A percentile compares a stretch with the other conserved stretches of the same genome.
Evolutionary conservation across 2,113 vertebrate genomes (phyloP).

Genomic region (Channa argus): DNA sequence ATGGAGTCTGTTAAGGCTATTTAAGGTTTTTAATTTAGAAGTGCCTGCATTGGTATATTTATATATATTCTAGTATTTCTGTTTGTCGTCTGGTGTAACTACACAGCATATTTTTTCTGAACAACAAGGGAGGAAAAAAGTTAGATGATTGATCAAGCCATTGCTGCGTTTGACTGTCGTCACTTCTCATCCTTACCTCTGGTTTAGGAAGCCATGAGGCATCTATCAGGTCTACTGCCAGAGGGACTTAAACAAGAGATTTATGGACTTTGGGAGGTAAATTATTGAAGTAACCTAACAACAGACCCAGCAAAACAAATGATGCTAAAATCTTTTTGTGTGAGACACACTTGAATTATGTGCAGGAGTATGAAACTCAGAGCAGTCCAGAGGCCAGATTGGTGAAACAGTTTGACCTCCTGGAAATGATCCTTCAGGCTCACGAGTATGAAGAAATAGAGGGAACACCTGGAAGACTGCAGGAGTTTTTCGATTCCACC

Average conservation of each 20-base stretch:
- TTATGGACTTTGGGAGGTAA: slow-evolving; percentile 92
- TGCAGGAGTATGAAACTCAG: slow-evolving; percentile 92
- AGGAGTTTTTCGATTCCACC: slow-evolving; percentile 96
- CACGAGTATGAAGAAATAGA: slow-evolving; percentile 95
- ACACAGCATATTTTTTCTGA: not conserved
- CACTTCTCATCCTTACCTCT: not conserved
- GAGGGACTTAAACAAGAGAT: slow-evolving; percentile 89
- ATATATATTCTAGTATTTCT: not conserved
- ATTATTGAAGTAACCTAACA: not conserved
- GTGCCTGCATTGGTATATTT: not conserved
- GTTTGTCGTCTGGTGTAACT: not conserved
- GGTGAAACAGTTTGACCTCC: slow-evolving; percentile 96
- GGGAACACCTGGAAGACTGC: slow-evolving; percentile 88
- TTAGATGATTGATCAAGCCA: no score
- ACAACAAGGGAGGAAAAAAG: no score
- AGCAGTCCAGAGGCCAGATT: slow-evolving; percentile 89
- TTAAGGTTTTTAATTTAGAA: not conserved
- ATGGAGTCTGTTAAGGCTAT: no score
- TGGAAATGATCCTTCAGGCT: slow-evolving; percentile 98
- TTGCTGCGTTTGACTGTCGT: not conserved
- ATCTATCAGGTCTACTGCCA: slow-evolving; percentile 87
- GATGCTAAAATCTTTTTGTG: not conserved
- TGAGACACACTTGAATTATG: not conserved
- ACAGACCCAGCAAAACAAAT: not conserved
- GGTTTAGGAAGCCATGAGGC: slow-evolving; percentile 90